phyloP scores from a whole-genome alignment of 2,113 vertebrate species.

The Eulemur macaco region DNA sequence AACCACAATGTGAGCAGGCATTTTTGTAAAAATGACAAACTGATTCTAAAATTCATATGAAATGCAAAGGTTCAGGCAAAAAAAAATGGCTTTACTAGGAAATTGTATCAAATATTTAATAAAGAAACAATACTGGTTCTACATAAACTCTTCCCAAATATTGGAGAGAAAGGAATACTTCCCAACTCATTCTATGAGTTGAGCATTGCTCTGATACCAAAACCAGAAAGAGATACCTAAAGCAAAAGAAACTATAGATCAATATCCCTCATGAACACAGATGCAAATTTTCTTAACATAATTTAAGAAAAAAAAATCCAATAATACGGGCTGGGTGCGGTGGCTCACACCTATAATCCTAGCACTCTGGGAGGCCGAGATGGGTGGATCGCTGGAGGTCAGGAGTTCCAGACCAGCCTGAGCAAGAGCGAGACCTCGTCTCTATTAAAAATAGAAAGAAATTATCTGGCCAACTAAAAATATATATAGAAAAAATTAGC shows the following conservation, averaged over 20 bases:
- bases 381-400: too few species aligned
- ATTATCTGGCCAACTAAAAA: too few species aligned
- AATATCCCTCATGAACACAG: background rate
- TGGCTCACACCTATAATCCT: too few species aligned
- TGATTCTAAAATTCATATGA: background rate
- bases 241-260: background rate
- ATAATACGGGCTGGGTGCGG: too few species aligned
- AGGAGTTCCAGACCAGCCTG: too few species aligned
- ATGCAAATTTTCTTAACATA: background rate
- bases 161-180: background rate
- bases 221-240: background rate
- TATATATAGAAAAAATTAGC: too few species aligned
- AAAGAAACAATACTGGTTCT: background rate
- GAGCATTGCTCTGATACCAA: background rate
- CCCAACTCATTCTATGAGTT: background rate
- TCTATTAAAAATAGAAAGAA: too few species aligned
- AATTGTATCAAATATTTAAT: slow-evolving; percentile 16
- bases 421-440: too few species aligned
- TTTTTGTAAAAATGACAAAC: slow-evolving; percentile 32
- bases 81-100: background rate
- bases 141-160: background rate
- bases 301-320: background rate
- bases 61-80: background rate
- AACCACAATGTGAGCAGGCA: background rate
- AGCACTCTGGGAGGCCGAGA: too few species aligned